Base-by-base conservation (phyloP, 1,140 invertebrate species). In the Drosophila tristis region DNA sequence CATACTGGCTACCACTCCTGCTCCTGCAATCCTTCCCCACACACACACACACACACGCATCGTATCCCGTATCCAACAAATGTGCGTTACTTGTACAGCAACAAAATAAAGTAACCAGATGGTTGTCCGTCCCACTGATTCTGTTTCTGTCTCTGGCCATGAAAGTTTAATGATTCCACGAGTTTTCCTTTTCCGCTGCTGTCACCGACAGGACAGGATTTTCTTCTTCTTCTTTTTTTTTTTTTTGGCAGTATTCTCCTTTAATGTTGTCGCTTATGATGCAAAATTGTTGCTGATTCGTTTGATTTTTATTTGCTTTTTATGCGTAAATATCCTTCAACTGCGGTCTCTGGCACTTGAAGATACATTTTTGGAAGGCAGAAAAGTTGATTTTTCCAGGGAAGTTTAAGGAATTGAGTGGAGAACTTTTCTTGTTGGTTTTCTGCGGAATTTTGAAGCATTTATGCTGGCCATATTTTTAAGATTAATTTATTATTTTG, bases 241-340 rank as follows among this genome's bases (percentile, higher is more conserved):
- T 61, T 49, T 26, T 39, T 55, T 54, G 44, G 31, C 23, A 4
- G n/a, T 8, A 26, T 63, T 60, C 42, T 51, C 50, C 66, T 49
- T 70, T 80, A 75, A 71, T 80, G 71, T 80, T 66, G 42, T 75
- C 77, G 71, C 78, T 80, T 80, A 80, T 80, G 65, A 60, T 54
- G 53, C 78, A 57, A 80, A 80, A 80, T 80, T 80, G 66, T 77
- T 80, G 78, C 78, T 80, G 78, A 80, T 80, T 80, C 64, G 55
- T 35, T 80, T 80, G 58, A 57, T 57, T 80, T 80, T 63, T 57
- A 70, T 70, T 70, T 45, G 5, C 45, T 42, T 70, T 64, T 70
- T 54, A 65, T 75, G 76, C 63, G 55, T 63, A 47, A 63, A 53
- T 57, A 51, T 63, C 54, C 25, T 29, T 23, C 39, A 60, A 35